Percentiles rank a stretch among this genome's conserved stretches.
Evolutionary conservation across 92 coral and sea anemone genomes (phyloP).

Genomic region (Zoanthus gigantus): DNA sequence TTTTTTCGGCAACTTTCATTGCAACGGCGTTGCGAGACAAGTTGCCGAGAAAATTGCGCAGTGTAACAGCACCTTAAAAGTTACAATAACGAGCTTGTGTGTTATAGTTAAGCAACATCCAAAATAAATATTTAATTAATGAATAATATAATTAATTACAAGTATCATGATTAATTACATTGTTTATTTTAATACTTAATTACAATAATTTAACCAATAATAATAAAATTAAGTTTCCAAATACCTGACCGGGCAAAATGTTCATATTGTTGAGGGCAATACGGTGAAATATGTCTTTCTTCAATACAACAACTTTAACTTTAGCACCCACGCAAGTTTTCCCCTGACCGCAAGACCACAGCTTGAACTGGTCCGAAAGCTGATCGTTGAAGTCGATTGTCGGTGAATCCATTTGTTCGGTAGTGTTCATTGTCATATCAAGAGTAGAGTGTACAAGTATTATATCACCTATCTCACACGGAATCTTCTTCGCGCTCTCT

Average conservation of each 20-base stretch:
- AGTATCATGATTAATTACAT: too few species aligned
- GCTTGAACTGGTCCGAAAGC: constrained; percentile 26
- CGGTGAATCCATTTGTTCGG: not conserved
- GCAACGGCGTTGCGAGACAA: too few species aligned
- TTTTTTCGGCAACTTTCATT: too few species aligned
- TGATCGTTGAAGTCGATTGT: constrained; percentile 45
- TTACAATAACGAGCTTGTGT: too few species aligned
- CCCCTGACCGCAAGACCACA: constrained; percentile 55
- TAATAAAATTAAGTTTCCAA: not conserved
- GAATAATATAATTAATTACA: too few species aligned
- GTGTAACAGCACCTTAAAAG: too few species aligned
- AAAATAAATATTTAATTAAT: too few species aligned
- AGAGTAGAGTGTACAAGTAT: not conserved
- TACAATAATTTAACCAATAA: too few species aligned
- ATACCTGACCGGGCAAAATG: constrained; percentile 16
- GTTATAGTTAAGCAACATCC: too few species aligned
- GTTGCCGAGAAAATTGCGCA: too few species aligned
- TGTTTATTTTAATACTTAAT: too few species aligned
- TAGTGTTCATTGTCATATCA: not conserved
- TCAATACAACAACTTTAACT: constrained; percentile 47
- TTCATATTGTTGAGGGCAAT: constrained; percentile 27
- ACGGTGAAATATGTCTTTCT: constrained; percentile 46
- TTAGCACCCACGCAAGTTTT: constrained; percentile 58
- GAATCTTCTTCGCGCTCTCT: constrained; percentile 13
- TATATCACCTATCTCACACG: constrained; percentile 18